phyloP scores from a whole-genome alignment of 2,888 invertebrate genomes.

The Spilarctia lutea region DNA sequence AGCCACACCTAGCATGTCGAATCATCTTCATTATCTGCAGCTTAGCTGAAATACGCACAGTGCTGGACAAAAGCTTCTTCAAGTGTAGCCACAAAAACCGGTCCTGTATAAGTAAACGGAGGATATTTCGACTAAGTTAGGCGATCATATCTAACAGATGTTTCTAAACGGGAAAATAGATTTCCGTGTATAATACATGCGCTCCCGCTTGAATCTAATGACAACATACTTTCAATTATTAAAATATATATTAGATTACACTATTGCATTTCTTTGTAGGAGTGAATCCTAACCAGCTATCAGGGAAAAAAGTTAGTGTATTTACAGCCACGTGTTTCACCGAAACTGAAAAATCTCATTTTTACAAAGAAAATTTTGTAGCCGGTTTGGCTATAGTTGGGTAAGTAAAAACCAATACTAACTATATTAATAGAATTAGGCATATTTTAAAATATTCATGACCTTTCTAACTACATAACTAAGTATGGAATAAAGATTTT shows the following conservation, averaged over 20 bases:
- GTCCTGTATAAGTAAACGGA: too few species aligned
- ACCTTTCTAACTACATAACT: neutral
- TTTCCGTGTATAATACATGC: neutral
- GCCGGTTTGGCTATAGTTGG: constrained; percentile 66
- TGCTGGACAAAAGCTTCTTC: too few species aligned
- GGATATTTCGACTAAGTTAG: too few species aligned
- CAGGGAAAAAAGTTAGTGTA: constrained; percentile 84
- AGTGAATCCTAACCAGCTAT: constrained; percentile 84
- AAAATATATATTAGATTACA: neutral
- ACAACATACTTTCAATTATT: neutral
- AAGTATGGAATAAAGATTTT: too few species aligned
- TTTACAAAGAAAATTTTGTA: constrained; percentile 50
- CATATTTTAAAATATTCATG: neutral
- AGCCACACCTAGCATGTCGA: too few species aligned
- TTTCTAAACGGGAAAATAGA: too few species aligned
- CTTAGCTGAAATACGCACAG: too few species aligned
- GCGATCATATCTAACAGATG: too few species aligned
- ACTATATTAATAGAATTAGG: neutral
- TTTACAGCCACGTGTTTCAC: constrained; percentile 81
- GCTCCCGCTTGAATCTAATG: neutral
- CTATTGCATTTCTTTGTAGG: constrained; percentile 60
- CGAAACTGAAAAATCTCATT: constrained; percentile 86
- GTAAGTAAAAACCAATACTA: constrained; percentile 39
- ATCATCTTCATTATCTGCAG: too few species aligned
- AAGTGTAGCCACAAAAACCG: too few species aligned